phyloP scores from a whole-genome alignment of 2,113 vertebrate genomes.

The Recurvirostra avosetta region DNA sequence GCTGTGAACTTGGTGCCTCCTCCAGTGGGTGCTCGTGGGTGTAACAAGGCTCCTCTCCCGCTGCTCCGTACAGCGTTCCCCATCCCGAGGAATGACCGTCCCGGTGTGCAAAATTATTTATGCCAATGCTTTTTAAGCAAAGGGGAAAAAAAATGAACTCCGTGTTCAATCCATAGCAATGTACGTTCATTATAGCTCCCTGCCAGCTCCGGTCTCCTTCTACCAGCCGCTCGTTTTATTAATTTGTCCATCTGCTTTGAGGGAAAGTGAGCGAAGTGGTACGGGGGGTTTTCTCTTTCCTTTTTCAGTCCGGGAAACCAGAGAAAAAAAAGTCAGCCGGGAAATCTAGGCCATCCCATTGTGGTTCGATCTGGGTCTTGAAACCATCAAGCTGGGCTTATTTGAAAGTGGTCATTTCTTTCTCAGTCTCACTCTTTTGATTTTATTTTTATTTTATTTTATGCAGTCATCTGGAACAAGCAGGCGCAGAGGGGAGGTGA shows the following conservation, averaged over 20 bases:
- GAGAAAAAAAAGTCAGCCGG: not conserved
- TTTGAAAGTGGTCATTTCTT: not conserved
- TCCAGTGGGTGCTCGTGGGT: not conserved
- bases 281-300: not conserved
- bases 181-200: not conserved
- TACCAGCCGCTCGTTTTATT: not conserved
- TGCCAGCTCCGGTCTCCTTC: not conserved
- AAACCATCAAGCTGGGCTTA: not conserved
- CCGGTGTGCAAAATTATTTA: not conserved
- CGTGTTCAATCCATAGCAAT: accelerated
- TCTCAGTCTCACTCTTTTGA: not conserved
- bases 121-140: not conserved
- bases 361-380: not conserved
- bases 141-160: not conserved
- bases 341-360: slow-evolving; percentile 44
- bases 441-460: slow-evolving; percentile 26
- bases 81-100: not conserved
- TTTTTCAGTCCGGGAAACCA: not conserved
- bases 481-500: not conserved
- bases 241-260: not conserved
- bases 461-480: slow-evolving; percentile 40
- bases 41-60: not conserved
- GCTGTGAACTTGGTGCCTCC: not conserved
- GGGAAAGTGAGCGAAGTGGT: not conserved
- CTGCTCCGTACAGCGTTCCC: not conserved